Evolutionary conservation across 1,140 invertebrate species (phyloP), one percentile per base, ranked within the genome.

Genomic region (Potamilus streckersoni): DNA sequence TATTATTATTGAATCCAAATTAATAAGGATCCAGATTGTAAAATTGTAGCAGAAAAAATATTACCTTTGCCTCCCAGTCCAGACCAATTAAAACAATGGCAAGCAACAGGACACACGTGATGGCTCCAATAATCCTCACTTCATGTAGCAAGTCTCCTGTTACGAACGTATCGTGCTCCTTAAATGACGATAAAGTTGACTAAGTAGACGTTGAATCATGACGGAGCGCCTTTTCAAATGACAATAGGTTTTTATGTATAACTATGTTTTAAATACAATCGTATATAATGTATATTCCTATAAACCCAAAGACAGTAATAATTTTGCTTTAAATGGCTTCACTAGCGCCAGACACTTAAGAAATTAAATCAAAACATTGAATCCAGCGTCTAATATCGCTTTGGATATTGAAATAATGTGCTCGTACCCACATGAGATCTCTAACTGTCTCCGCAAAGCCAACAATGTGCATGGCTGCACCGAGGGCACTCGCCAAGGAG

Each of bases 381-480:
- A 14, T 61, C 12, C 57, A 12, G n/a, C 59, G 2, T 62, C 6
- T 11, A n/a, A 62, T 14, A 62, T 23, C 60, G 6, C 8, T 23
- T n/a, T 19, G 23, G 60, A 62, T 23, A 4, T 38, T 38, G 23
- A 12, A 27, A 11, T 12, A 57, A 74, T 76, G 67, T 49, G 38
- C 0, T 49, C 38, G 38, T 79, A 89, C 87, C 82, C 77, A 80
- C 78, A 88, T 83, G 1, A 89, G 57, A 59, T 85, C 91, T 74
- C 88, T 74, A 4, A 99, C 87, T 2, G 97, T 97, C 88, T 98
- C 95, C 78, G 96, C 98, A 90, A 99, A 99, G 8, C 98, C 98
- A 38, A 99, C 98, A 0, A 97, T 96, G 87, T 99, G 98, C 95
- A 99, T 97, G 1, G 98, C 96, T 0, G 96, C 97, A 31, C 27